Evolutionary conservation across 2,113 vertebrate genomes (phyloP), one percentile per base, ranked within the genome.

Genomic region (Oryzias javanicus): DNA sequence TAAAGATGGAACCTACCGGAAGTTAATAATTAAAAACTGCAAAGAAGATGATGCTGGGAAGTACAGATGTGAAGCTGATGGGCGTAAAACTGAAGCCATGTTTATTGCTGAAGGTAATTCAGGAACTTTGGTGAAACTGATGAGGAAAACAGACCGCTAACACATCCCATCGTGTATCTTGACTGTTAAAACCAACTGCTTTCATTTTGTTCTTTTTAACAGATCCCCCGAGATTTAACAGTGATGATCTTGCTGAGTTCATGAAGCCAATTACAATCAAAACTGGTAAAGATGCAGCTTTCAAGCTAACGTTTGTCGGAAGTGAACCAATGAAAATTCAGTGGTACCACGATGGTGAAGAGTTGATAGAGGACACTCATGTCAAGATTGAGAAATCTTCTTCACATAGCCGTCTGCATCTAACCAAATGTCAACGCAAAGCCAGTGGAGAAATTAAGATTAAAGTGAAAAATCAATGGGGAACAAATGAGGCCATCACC

Each of bases 181-280:
- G 3, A 16, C 7, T n/a, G 16, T 57, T 13, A 12, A 7, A 24
- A 45, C 16, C 27, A 6, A 14, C 14, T 1, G n/a, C 8, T 45
- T 7, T 44, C 0, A 49, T 1, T 47, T 3, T 42, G 64, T 54
- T 25, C 55, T 47, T 42, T 59, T 8, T 1, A 40, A 63, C 62
- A 96, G 95, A 95, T 60, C 91, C 94, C 56, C 95, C 94, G 2
- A 88, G 88, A 74, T 76, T 97, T 14, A 86, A 93, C 60, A 41
- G 80, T 8, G 91, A 94, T 29, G 86, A 93, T 49, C 72, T 89
- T 0, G 76, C 82, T 4, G 91, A 89, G 46, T 91, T 96, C 68
- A 85, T 35, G 4, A 90, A 86, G 64, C 92, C 94, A 1, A 74
- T 90, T 2, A 74, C 82, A 62, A 91, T 93, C 74, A 96, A 92